Evolutionary conservation across 2,113 vertebrate genomes (phyloP).

Genomic region (Rhodinocichla rosea): DNA sequence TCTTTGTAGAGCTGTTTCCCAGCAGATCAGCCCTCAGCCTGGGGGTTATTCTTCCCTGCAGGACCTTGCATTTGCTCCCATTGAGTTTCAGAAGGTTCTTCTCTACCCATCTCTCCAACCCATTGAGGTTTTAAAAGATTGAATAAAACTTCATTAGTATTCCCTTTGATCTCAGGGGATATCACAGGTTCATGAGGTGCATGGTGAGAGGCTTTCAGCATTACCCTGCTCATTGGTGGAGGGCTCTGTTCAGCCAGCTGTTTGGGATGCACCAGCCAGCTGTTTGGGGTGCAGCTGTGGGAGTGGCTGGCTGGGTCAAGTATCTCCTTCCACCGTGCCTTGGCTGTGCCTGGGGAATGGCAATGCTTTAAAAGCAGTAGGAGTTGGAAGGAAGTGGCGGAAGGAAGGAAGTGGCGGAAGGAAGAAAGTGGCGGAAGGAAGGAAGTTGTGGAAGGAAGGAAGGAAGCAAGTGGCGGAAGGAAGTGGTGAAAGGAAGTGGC

Average conservation of each 20-base stretch:
- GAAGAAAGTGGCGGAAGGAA: too few species aligned
- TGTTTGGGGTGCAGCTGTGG: not conserved
- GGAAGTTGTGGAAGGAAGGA: too few species aligned
- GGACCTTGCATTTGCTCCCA: not conserved
- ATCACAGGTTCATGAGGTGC: fast-evolving
- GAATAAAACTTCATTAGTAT: not conserved
- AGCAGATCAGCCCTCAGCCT: not conserved
- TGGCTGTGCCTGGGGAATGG: too few species aligned
- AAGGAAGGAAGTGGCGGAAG: too few species aligned
- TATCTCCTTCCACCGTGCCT: fast-evolving
- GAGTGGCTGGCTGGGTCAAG: fast-evolving
- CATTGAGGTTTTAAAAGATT: fast-evolving
- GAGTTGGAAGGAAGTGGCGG: too few species aligned
- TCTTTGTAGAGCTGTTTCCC: not conserved
- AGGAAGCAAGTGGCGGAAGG: too few species aligned
- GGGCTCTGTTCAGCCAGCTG: not conserved
- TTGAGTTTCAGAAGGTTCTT: not conserved
- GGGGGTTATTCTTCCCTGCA: not conserved
- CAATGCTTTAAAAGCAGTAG: not conserved
- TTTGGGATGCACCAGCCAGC: not conserved
- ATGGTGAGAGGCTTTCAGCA: not conserved
- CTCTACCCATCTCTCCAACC: not conserved
- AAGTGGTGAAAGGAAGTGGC: not conserved
- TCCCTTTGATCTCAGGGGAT: fast-evolving
- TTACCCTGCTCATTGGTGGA: fast-evolving